Evolutionary conservation across 1,140 invertebrate genomes (phyloP).

Genomic region (Lepeophtheirus salmonis): DNA sequence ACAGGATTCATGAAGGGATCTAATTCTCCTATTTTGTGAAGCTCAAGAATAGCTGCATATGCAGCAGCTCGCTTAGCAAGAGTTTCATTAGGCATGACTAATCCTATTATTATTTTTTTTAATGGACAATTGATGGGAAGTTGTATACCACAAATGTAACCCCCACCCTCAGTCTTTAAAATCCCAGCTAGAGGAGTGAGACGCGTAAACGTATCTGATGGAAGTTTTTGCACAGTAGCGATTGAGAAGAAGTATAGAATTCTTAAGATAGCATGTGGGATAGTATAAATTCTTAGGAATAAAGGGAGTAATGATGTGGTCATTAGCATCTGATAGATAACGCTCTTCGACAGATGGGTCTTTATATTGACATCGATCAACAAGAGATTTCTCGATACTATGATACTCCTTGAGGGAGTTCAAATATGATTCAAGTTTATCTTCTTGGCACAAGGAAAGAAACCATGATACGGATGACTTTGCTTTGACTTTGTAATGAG

Average conservation of each 20-base stretch:
- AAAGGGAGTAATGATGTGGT: background rate
- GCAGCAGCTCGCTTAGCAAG: background rate
- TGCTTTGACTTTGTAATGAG: slow-evolving; percentile 42
- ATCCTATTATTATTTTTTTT: background rate
- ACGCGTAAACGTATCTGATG: slow-evolving; percentile 92
- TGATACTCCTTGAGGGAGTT: background rate
- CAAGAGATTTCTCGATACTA: background rate
- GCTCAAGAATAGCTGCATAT: slow-evolving; percentile 48
- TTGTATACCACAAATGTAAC: background rate
- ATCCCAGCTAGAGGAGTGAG: slow-evolving; percentile 66
- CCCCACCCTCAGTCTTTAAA: slow-evolving; percentile 27
- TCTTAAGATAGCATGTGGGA: background rate
- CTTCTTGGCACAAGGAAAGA: background rate
- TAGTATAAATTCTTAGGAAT: background rate
- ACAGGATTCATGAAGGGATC: slow-evolving; percentile 74
- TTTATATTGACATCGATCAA: background rate
- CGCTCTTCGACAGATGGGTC: background rate
- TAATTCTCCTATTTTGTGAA: slow-evolving; percentile 67
- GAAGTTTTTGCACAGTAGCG: slow-evolving; percentile 95
- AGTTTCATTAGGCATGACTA: slow-evolving; percentile 8
- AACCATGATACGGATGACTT: slow-evolving; percentile 14
- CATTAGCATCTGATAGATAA: background rate
- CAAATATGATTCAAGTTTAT: background rate
- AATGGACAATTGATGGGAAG: slow-evolving; percentile 10
- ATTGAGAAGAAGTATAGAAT: slow-evolving; percentile 21